These are phyloP conservation scores for Dichetophora obliterata DNA, from an alignment of 2,888 invertebrate species.

Conservation along the genomic window DNA sequence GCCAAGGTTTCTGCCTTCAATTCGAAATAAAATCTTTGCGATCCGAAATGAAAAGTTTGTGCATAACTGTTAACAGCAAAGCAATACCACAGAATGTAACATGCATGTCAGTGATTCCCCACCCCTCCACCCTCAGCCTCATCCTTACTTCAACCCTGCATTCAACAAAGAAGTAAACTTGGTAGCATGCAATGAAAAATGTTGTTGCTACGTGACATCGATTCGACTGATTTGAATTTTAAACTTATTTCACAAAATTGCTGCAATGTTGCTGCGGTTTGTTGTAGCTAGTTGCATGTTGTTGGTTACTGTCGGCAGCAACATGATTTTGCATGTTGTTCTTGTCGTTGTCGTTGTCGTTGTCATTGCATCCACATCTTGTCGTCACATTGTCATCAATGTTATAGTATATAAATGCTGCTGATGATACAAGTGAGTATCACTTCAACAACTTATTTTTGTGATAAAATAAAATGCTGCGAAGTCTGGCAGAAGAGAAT, in stretches of 20 bases:
- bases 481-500: constrained; percentile 6
- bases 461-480: constrained; percentile 5
- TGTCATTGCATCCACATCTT: background rate
- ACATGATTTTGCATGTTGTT: constrained; percentile 15
- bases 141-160: no score
- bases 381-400: constrained; percentile 10
- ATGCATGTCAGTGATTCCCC: no score
- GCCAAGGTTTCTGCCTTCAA: no score
- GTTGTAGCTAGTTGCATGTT: background rate
- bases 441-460: background rate
- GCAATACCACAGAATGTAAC: no score
- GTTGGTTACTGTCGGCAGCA: background rate
- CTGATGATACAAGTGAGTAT: background rate
- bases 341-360: background rate
- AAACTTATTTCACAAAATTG: constrained; percentile 45
- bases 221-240: constrained; percentile 47
- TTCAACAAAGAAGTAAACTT: no score
- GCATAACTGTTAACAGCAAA: no score
- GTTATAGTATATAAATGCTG: constrained; percentile 11
- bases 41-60: no score
- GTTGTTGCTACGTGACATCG: constrained; percentile 46
- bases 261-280: constrained; percentile 30
- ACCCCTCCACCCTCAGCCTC: no score
- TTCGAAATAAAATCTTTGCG: no score
- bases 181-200: constrained; percentile 40